phyloP scores from a whole-genome alignment of 1,140 invertebrate genomes.

The Planococcus citri region DNA sequence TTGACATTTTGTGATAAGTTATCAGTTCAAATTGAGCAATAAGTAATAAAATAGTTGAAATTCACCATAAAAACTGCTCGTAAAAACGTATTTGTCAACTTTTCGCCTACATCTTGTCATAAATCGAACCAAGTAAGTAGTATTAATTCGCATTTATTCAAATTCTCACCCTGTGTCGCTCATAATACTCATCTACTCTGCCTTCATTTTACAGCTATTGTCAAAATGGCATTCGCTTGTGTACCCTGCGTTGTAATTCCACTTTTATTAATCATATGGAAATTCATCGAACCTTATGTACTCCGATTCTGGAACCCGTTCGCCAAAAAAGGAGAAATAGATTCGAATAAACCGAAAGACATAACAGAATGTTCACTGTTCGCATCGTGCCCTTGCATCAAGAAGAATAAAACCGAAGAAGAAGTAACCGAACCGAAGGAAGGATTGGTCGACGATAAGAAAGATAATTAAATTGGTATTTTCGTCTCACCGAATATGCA shows the following conservation, averaged over 20 bases:
- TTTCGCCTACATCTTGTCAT: too few relatives aligned
- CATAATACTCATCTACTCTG: too few relatives aligned
- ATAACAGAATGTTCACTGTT: neutral
- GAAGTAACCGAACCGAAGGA: neutral
- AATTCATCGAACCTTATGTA: conserved; percentile 7
- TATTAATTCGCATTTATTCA: too few relatives aligned
- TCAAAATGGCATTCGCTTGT: too few relatives aligned
- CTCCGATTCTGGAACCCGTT: conserved; percentile 21
- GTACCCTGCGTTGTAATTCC: conserved; percentile 19
- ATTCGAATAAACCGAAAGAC: neutral
- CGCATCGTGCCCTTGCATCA: neutral
- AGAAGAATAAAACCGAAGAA: neutral
- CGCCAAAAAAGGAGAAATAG: conserved; percentile 1
- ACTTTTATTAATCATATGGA: conserved; percentile 11
- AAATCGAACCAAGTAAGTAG: too few relatives aligned
- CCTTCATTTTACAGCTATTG: too few relatives aligned
- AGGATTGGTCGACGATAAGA: neutral
- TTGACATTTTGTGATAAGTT: too few relatives aligned
- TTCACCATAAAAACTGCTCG: too few relatives aligned
- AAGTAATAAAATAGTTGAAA: too few relatives aligned
- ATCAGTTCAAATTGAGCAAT: too few relatives aligned
- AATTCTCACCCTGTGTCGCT: too few relatives aligned
- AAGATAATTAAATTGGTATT: neutral
- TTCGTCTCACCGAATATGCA: neutral
- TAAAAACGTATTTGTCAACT: too few relatives aligned